phyloP scores from a whole-genome alignment of 92 coral and sea anemone genomes.

The Palythoa heliodiscus region DNA sequence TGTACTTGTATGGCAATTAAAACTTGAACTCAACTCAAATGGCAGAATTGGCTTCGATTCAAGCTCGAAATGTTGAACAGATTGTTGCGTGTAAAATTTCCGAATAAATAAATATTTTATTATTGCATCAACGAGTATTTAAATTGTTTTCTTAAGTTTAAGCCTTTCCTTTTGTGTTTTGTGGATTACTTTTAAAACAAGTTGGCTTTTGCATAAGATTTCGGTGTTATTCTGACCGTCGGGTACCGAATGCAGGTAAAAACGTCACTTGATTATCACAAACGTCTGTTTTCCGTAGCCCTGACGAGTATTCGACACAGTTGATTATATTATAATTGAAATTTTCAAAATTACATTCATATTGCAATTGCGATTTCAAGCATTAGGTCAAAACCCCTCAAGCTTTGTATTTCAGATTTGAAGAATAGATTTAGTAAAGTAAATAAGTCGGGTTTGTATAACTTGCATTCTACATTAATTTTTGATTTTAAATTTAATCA shows the following conservation, averaged over 20 bases:
- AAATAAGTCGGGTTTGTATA: not conserved
- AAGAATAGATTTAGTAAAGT: not conserved
- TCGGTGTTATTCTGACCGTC: too few species aligned
- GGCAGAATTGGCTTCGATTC: not conserved
- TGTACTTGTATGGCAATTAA: not conserved
- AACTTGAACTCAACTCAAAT: not conserved
- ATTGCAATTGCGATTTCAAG: not conserved
- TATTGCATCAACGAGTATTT: not conserved
- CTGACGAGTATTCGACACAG: not conserved
- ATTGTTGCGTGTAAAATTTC: not conserved
- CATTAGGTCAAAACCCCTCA: not conserved
- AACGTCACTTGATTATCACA: too few species aligned
- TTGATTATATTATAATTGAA: not conserved
- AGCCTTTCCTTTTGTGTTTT: too few species aligned
- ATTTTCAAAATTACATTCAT: not conserved
- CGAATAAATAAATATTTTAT: not conserved
- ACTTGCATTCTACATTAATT: too few species aligned
- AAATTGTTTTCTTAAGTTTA: not conserved
- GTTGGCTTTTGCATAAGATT: too few species aligned
- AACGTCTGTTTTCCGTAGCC: too few species aligned
- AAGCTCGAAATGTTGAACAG: not conserved
- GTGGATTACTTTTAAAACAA: too few species aligned
- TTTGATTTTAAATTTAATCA: too few species aligned
- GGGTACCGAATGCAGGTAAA: too few species aligned
- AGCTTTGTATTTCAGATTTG: not conserved